Evolutionary conservation across 2,113 vertebrate genomes (phyloP).

Genomic region (Istiophorus platypterus): DNA sequence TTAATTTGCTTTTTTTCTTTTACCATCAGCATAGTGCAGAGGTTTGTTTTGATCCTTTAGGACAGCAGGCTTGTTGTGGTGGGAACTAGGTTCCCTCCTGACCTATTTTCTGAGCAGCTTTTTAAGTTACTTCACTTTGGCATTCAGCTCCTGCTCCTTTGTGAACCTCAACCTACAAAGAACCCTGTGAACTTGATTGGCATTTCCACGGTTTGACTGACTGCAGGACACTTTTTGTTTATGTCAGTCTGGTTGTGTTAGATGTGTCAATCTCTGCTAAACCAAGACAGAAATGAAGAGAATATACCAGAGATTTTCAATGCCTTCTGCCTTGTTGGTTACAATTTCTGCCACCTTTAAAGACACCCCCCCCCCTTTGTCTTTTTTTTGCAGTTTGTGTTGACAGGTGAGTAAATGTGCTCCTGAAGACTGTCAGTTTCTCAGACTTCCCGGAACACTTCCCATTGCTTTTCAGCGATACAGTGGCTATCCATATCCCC

Average conservation of each 20-base stretch:
- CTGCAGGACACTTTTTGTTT: conserved; percentile 62
- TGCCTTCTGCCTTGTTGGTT: conserved; percentile 19
- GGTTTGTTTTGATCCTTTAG: conserved; percentile 53
- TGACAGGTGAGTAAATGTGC: conserved; percentile 44
- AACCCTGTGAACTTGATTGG: conserved; percentile 59
- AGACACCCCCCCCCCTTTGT: background rate
- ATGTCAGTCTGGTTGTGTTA: conserved; percentile 52
- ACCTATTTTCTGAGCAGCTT: conserved; percentile 63
- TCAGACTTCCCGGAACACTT: conserved; percentile 27
- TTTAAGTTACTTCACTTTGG: conserved; percentile 50
- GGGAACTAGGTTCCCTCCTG: conserved; percentile 57
- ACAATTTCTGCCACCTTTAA: conserved; percentile 25
- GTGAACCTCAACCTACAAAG: conserved; percentile 55
- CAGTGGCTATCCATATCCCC: conserved; percentile 41
- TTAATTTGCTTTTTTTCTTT: background rate
- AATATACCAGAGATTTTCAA: conserved; percentile 31
- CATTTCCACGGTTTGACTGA: conserved; percentile 61
- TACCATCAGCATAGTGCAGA: conserved; percentile 16
- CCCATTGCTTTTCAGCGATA: conserved; percentile 43
- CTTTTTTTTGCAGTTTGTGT: conserved; percentile 8
- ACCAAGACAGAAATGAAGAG: conserved; percentile 39
- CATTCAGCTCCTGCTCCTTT: conserved; percentile 56
- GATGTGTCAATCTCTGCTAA: conserved; percentile 51
- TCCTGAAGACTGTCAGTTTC: conserved; percentile 40
- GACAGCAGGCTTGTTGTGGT: conserved; percentile 43